Percentiles rank a stretch among this genome's conserved stretches.
Evolutionary conservation across 2,888 invertebrate species (phyloP).

Genomic region (Cyaniris semiargus): DNA sequence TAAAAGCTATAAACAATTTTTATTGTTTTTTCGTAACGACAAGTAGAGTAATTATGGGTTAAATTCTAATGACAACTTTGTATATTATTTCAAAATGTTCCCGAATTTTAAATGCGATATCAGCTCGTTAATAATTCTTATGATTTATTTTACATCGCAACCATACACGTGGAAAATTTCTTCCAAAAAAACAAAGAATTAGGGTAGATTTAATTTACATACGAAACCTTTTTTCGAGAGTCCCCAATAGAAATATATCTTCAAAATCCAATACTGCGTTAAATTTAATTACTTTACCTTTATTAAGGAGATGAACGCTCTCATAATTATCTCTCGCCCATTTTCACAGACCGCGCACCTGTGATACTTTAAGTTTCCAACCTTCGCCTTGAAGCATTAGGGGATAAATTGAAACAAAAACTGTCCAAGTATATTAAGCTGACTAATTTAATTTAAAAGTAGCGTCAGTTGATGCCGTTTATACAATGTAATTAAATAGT

Average conservation of each 20-base stretch:
- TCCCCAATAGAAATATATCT: conserved; percentile 9
- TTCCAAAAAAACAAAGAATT: not conserved
- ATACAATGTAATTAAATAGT: not conserved
- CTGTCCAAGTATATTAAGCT: not conserved
- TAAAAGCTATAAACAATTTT: too few relatives aligned
- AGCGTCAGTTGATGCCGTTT: not conserved
- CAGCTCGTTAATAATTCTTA: too few relatives aligned
- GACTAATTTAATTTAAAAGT: not conserved
- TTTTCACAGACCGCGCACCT: conserved; percentile 21
- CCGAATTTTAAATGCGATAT: too few relatives aligned
- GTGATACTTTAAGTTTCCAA: conserved; percentile 25
- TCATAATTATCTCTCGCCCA: conserved; percentile 30
- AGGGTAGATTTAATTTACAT: not conserved
- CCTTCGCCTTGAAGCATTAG: conserved; percentile 20
- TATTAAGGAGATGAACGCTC: conserved; percentile 25
- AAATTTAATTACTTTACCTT: conserved; percentile 29
- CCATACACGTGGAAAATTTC: not conserved
- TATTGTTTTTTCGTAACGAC: too few relatives aligned
- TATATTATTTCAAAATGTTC: too few relatives aligned
- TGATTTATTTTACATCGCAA: not conserved
- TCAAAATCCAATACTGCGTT: conserved; percentile 15
- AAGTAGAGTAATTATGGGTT: too few relatives aligned
- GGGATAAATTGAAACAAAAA: conserved; percentile 10
- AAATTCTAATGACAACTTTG: too few relatives aligned
- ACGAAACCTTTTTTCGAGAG: not conserved